Percentiles rank a stretch among this genome's conserved stretches.
These are phyloP conservation scores for Drosophila rhopaloa DNA, from an alignment of 1,140 invertebrate genomes.

Conservation along the genomic window DNA sequence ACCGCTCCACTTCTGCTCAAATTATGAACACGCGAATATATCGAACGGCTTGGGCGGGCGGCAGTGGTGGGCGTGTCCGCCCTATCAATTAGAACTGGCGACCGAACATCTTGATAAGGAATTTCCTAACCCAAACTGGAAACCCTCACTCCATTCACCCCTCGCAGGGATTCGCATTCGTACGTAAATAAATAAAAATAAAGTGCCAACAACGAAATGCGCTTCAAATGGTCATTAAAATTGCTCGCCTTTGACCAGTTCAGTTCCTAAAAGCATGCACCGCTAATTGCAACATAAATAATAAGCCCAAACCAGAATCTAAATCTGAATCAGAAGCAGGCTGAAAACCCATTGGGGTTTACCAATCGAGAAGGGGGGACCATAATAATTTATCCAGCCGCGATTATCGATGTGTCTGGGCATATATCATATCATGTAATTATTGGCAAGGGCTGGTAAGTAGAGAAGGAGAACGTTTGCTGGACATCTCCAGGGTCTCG, in stretches of 20 bases:
- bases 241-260: conserved; percentile 30
- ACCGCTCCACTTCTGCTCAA: conserved; percentile 45
- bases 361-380: not conserved
- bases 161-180: conserved; percentile 9
- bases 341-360: not conserved
- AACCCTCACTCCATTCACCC: not conserved
- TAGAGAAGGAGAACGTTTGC: not conserved
- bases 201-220: conserved; percentile 80
- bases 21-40: conserved; percentile 82
- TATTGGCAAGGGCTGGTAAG: conserved; percentile 11
- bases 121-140: not conserved
- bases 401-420: conserved; percentile 53
- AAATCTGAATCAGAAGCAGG: conserved; percentile 10
- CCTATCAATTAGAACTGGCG: conserved; percentile 80
- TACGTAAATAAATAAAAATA: conserved; percentile 68
- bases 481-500: not conserved
- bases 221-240: conserved; percentile 81
- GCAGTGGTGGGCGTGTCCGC: conserved; percentile 58
- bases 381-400: conserved; percentile 51
- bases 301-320: conserved; percentile 56
- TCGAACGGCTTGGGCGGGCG: conserved; percentile 54
- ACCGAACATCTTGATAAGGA: conserved; percentile 77
- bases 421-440: conserved; percentile 42
- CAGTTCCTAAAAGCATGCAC: conserved; percentile 65
- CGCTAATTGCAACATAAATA: conserved; percentile 79